Conservation (phyloP, 2,113 vertebrate species). For the Abramis brama region DNA sequence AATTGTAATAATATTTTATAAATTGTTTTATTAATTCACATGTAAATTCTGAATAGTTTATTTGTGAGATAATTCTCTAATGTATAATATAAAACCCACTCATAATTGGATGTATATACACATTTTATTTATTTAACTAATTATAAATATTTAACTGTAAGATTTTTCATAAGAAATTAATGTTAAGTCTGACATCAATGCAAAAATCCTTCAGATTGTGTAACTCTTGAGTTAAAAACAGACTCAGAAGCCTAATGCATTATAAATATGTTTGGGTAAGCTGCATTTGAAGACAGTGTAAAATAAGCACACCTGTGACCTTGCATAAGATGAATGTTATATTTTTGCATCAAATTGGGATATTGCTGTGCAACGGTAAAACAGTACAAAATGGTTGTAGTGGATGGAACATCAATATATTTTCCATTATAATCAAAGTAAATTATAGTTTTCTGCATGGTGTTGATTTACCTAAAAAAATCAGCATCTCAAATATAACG, state of each 20-base stretch:
- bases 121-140: neutral
- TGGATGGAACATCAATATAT: neutral
- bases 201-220: neutral
- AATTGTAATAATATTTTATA: no score
- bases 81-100: neutral
- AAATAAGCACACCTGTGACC: neutral
- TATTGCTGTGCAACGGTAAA: neutral
- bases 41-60: no score
- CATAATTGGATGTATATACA: neutral
- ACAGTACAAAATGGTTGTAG: no score
- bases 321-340: neutral
- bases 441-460: neutral
- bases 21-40: no score
- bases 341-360: neutral
- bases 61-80: neutral
- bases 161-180: neutral
- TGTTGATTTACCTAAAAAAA: neutral
- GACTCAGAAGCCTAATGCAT: neutral
- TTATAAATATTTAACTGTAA: neutral
- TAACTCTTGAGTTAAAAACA: neutral
- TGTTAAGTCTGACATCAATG: neutral
- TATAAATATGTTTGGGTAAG: slow-evolving; percentile 12
- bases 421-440: neutral
- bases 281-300: neutral
- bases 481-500: neutral